phyloP scores from a whole-genome alignment of 2,113 vertebrate species.

The Barnardius zonarius region DNA sequence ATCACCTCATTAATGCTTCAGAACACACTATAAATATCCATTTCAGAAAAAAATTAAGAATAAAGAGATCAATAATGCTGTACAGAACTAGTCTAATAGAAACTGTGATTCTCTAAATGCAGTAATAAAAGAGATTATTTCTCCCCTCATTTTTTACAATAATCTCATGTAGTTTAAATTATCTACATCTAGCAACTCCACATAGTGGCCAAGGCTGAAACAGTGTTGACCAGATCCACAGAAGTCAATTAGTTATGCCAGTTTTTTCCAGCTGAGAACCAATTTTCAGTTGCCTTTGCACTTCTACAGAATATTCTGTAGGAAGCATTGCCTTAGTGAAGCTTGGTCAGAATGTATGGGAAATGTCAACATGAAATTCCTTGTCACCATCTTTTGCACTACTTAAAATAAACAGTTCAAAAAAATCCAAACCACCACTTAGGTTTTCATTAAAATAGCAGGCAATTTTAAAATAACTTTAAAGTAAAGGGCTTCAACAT shows the following conservation, averaged over 20 bases:
- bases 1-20: not conserved
- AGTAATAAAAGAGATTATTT: constrained; percentile 22
- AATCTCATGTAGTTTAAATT: constrained; percentile 19
- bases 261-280: constrained; percentile 49
- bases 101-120: not conserved
- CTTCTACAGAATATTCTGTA: constrained; percentile 39
- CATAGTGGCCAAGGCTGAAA: not conserved
- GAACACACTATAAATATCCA: not conserved
- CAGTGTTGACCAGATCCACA: constrained; percentile 17
- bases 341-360: not conserved
- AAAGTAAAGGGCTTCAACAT: not conserved
- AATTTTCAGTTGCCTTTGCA: not conserved
- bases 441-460: not conserved
- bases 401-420: not conserved
- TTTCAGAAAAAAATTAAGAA: not conserved
- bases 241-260: constrained; percentile 62
- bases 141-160: not conserved
- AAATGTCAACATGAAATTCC: not conserved
- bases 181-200: constrained; percentile 35
- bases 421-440: not conserved
- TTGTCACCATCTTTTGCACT: not conserved
- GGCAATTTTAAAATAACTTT: not conserved
- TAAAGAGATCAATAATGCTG: not conserved
- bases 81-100: not conserved
- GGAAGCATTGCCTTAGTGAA: constrained; percentile 16